Conservation (phyloP, 2,113 vertebrate genomes). For the Anguilla japonica region DNA sequence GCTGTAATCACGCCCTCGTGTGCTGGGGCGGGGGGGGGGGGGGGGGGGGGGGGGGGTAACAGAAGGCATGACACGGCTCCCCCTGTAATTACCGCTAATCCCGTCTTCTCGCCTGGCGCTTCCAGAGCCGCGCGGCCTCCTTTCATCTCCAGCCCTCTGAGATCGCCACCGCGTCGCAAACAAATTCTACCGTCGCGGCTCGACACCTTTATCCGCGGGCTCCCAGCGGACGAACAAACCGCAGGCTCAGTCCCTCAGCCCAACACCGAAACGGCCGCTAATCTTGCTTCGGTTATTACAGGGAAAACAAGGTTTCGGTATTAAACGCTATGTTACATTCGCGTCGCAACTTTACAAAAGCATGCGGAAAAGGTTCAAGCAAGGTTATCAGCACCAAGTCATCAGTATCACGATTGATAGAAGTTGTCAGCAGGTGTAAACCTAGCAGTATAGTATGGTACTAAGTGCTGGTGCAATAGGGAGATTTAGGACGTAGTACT, state of each 20-base stretch:
- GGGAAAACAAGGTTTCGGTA: no score
- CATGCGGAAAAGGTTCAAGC: no score
- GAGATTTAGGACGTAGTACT: no score
- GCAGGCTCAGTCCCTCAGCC: neutral
- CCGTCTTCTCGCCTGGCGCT: neutral
- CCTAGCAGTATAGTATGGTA: no score
- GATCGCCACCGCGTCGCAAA: neutral
- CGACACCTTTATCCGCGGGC: neutral
- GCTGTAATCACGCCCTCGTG: neutral
- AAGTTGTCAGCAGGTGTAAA: no score
- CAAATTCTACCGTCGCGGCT: neutral
- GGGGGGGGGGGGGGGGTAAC: neutral
- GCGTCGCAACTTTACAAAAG: neutral
- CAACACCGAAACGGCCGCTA: neutral
- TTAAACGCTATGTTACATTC: neutral
- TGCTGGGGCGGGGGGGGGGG: neutral
- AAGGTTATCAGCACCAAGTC: no score
- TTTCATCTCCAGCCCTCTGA: neutral
- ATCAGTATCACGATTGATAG: no score
- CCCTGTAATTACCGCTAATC: slow-evolving; percentile 14
- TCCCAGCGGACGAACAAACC: neutral
- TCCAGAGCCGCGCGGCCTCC: neutral
- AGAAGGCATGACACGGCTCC: neutral
- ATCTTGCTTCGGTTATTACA: neutral
- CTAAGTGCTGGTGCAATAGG: no score